Evolutionary conservation across 2,113 vertebrate species (phyloP), one percentile per base, ranked within the genome.

Genomic region (Sylvilagus bachmani): DNA sequence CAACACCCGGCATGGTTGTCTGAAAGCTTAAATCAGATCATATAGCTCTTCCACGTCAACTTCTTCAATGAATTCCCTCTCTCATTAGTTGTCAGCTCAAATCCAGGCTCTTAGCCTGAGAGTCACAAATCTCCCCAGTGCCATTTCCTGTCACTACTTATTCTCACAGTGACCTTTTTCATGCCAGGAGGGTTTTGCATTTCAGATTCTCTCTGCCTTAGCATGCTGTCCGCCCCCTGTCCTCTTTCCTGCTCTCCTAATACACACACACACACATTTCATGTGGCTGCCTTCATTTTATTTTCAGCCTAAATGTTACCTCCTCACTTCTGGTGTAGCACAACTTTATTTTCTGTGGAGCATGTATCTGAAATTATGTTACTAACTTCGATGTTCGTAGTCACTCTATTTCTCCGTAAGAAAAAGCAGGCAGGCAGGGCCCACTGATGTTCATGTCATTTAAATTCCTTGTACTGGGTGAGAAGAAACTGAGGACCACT

Each of bases 361-460:
- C 11, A 79, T 87, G n/a, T 78, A 90, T 61, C 58, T 64, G 29
- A 92, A 87, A 74, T 91, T 61, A 58, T 74, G 14, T 67, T 74
- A 58, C n/a, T 78, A 89, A 71, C 83, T 84, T 85, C 81, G 13
- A 36, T 77, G 10, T 53, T 79, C 19, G 31, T 71, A 75, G 10
- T 33, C 44, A 44, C 44, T 44, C 33, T 51, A 14, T 83, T 62
- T 92, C 29, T 88, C 10, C 24, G 3, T 80, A 86, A 69, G 31
- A 58, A 21, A 80, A 53, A 91, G 24, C 86, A 84, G 70, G 27
- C 27, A 75, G 17, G 9, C 75, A 87, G 10, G 0, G 14, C 2
- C 9, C 24, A 22, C 19, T 53, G 53, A 79, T 74, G 7, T 73
- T 74, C 25, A 38, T 16, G 22, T 44, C 25, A 19, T 78, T 88